These are phyloP conservation scores for Ondatra zibethicus DNA, from an alignment of 2,113 vertebrate species.

Conservation along the genomic window DNA sequence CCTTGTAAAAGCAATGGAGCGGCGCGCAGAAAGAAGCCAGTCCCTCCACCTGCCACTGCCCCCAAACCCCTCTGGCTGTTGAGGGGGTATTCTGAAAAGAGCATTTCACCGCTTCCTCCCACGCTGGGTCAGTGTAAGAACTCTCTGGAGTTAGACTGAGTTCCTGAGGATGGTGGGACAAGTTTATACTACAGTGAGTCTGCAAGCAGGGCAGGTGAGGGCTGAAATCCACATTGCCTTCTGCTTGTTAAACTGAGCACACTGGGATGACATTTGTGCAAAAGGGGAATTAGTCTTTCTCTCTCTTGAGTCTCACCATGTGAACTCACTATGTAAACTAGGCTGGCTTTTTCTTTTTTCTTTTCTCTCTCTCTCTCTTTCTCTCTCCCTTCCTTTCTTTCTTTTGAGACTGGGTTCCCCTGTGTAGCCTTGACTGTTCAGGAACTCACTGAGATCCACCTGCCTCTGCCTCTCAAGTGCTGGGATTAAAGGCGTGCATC, in stretches of 20 bases:
- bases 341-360: neutral
- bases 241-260: neutral
- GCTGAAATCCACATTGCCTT: neutral
- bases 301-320: neutral
- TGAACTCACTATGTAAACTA: neutral
- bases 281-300: neutral
- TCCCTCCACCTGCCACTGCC: neutral
- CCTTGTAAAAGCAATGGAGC: conserved; percentile 67
- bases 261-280: neutral
- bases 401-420: neutral
- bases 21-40: conserved; percentile 36
- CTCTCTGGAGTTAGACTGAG: neutral
- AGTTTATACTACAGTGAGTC: neutral
- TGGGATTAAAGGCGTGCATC: neutral
- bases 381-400: too few relatives aligned
- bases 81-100: neutral
- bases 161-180: neutral
- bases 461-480: neutral
- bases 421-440: neutral
- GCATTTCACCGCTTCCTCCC: neutral
- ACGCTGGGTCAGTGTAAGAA: neutral
- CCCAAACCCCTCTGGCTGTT: neutral
- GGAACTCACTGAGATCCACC: neutral
- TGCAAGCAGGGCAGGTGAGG: neutral
- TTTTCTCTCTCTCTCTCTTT: neutral